Conservation (phyloP, 2,113 vertebrate genomes). For the Ahaetulla prasina region DNA sequence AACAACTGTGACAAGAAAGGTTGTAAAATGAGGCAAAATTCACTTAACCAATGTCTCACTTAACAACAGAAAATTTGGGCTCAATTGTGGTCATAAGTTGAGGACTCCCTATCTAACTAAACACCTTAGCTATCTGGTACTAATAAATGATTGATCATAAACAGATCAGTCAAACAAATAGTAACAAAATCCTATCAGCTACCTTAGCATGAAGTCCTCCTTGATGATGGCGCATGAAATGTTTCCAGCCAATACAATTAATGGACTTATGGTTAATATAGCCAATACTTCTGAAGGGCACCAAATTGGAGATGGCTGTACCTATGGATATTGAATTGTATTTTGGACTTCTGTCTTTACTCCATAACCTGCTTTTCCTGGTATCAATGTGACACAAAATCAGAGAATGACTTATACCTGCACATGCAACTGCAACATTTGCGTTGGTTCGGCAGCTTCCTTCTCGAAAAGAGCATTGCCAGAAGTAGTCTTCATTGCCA, state of each 20-base stretch:
- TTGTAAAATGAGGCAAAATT: no score
- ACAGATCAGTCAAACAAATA: neutral
- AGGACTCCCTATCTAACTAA: neutral
- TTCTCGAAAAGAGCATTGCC: constrained; percentile 3
- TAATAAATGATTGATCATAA: neutral
- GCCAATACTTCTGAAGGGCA: neutral
- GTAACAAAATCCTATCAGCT: neutral
- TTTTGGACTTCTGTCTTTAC: neutral
- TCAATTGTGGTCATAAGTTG: no score
- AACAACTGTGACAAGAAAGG: no score
- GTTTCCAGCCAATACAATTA: neutral
- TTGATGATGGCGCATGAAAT: neutral
- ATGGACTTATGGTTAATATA: neutral
- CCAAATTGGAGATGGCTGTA: neutral
- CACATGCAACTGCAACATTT: neutral
- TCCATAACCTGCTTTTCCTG: neutral
- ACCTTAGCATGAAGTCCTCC: neutral
- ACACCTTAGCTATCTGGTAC: neutral
- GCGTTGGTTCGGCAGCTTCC: neutral
- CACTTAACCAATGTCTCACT: no score
- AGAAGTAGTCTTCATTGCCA: neutral
- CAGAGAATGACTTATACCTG: neutral
- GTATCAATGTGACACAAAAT: neutral
- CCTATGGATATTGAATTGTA: neutral
- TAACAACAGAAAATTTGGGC: no score